These are phyloP conservation scores for Pseudomyrmex flavicornis DNA, from an alignment of 1,140 invertebrate genomes.

Conservation along the genomic window DNA sequence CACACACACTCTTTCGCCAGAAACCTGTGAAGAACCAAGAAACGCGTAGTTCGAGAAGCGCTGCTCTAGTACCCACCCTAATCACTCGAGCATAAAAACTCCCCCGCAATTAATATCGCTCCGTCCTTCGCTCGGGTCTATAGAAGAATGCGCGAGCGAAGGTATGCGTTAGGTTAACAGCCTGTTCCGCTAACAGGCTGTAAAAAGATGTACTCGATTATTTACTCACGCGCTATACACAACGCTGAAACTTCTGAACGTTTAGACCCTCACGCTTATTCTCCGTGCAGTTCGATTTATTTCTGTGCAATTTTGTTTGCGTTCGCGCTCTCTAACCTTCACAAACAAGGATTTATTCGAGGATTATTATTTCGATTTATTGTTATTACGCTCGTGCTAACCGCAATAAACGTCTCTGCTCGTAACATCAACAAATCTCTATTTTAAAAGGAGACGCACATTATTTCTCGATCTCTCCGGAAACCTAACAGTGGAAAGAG, in stretches of 20 bases:
- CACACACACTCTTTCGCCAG: too few species aligned
- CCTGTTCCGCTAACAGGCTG: slow-evolving; percentile 1
- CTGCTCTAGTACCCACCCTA: background rate
- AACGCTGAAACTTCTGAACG: background rate
- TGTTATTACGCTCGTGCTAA: too few species aligned
- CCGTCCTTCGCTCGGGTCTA: slow-evolving; percentile 1
- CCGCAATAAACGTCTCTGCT: too few species aligned
- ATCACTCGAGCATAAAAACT: background rate
- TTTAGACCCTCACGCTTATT: too few species aligned
- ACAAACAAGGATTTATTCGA: too few species aligned
- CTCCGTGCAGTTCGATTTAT: too few species aligned
- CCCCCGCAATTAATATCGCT: slow-evolving; percentile 25
- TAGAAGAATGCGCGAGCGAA: background rate
- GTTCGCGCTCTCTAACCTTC: too few species aligned
- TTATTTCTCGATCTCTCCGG: too few species aligned
- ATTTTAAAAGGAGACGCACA: background rate
- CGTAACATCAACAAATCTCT: too few species aligned
- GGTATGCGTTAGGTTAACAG: background rate
- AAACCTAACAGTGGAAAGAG: too few species aligned
- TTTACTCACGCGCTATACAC: background rate
- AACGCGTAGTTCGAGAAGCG: background rate
- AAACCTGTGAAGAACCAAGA: background rate
- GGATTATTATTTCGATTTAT: too few species aligned
- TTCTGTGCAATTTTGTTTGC: too few species aligned
- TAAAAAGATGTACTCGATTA: background rate